A percentile compares a stretch with the other conserved stretches of the same genome.
These are phyloP conservation scores for Hymenopus coronatus DNA, from an alignment of 2,888 invertebrate genomes.

Conservation along the genomic window DNA sequence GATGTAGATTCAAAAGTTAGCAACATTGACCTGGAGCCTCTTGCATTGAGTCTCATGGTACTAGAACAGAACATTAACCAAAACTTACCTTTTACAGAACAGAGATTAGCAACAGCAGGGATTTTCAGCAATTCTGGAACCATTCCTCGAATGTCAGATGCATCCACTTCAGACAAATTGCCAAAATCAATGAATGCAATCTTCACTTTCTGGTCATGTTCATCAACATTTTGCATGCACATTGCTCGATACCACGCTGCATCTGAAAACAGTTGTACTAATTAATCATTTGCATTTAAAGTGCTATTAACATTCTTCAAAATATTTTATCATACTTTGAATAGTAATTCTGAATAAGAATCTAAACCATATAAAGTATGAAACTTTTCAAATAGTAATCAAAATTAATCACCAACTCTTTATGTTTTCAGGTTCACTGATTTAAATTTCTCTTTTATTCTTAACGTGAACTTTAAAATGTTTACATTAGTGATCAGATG, in stretches of 20 bases:
- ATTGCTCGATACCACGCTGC: neutral
- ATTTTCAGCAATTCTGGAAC: neutral
- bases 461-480: too few species aligned
- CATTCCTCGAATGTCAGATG: neutral
- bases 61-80: neutral
- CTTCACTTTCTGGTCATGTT: neutral
- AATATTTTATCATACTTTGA: neutral
- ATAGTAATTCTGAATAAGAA: too few species aligned
- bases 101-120: neutral
- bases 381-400: too few species aligned
- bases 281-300: neutral
- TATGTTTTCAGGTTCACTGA: too few species aligned
- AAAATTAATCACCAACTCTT: too few species aligned
- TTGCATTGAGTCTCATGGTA: neutral
- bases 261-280: neutral
- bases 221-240: neutral
- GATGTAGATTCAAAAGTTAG: too few species aligned
- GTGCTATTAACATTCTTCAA: neutral
- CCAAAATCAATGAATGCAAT: constrained; percentile 7
- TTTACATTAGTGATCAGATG: too few species aligned
- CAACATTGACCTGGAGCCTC: too few species aligned
- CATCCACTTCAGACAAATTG: neutral
- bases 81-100: neutral
- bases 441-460: too few species aligned
- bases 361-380: too few species aligned